Conservation (phyloP, 2,888 invertebrate species). For the Helobdella robusta region DNA sequence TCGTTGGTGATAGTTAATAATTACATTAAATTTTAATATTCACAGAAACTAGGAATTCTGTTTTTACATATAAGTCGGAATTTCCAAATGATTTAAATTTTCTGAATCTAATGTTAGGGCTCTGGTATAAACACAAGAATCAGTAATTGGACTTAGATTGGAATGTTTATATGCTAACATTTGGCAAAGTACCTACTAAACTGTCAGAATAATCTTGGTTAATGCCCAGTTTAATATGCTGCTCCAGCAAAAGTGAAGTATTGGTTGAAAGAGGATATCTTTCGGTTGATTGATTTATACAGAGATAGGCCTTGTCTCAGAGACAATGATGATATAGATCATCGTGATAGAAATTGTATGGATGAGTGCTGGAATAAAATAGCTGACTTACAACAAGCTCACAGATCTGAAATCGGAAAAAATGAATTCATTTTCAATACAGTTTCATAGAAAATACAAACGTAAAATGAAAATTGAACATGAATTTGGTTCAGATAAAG, state of each 20-base stretch:
- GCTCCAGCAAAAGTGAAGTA: constrained; percentile 2
- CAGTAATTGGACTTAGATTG: no score
- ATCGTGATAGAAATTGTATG: constrained; percentile 11
- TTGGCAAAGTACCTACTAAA: no score
- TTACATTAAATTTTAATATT: no score
- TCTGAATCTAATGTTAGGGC: no score
- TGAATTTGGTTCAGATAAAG: constrained; percentile 11
- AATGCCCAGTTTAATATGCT: no score
- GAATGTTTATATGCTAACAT: no score
- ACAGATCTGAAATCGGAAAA: constrained; percentile 21
- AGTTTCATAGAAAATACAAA: constrained; percentile 23
- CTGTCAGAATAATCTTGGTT: no score
- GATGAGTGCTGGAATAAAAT: constrained; percentile 23
- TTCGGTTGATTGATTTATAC: constrained; percentile 23
- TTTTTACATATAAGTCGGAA: no score
- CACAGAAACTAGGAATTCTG: no score
- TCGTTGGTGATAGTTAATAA: no score
- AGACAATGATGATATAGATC: constrained; percentile 19
- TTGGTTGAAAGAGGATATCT: constrained; percentile 21
- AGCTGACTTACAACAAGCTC: constrained; percentile 7
- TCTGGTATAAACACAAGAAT: no score
- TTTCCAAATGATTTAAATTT: no score
- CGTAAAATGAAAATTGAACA: constrained; percentile 21
- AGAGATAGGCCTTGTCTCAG: constrained; percentile 22
- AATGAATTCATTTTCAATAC: constrained; percentile 19